Base-by-base conservation (phyloP, 2,113 vertebrate species). In the Madoqua kirkii region DNA sequence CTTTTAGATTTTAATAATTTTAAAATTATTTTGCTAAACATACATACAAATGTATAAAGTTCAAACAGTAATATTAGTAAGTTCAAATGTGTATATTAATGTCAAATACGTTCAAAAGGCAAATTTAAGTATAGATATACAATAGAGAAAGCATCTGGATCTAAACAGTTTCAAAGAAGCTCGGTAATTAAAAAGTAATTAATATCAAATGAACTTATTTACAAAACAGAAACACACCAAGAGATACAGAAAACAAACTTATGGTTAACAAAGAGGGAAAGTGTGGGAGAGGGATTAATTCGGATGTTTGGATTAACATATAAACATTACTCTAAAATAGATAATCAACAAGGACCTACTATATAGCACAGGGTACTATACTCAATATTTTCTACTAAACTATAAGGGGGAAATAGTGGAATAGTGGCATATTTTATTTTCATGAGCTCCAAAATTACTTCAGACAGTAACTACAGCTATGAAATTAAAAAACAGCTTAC, bases 81-180 rank as follows among this genome's bases (percentile, higher is more conserved):
- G 19, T 36, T 71, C 64, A 36, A 71, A 36, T 71, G n/a, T 21
- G 17, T 71, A 71, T 36, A 71, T 71, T 21, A 71, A 71, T 5
- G 19, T 71, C 64, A 71, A 71, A 36, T 71, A 71, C 36, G 78
- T 57, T 93, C 74, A 86, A 94, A 97, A 97, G 67, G 60, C 29
- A 97, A 91, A 76, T 45, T 71, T 71, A 55, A 64, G 78, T 40
- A 81, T 43, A 95, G 91, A 29, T 82, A 1, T 25, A 74, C 4
- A 87, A 94, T 78, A 86, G 5, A 43, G 40, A 87, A 76, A 84
- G 52, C 60, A 27, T 31, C 31, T 89, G 31, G 17, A 21, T 74
- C 23, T 59, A 93, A 93, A 93, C 0, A 96, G 40, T 79, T 96
- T 93, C 78, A 95, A 93, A 97, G 17, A 67, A 82, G 91, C 74